These are phyloP conservation scores for Cairina moschata DNA, from an alignment of 2,113 vertebrate genomes.

Conservation along the genomic window DNA sequence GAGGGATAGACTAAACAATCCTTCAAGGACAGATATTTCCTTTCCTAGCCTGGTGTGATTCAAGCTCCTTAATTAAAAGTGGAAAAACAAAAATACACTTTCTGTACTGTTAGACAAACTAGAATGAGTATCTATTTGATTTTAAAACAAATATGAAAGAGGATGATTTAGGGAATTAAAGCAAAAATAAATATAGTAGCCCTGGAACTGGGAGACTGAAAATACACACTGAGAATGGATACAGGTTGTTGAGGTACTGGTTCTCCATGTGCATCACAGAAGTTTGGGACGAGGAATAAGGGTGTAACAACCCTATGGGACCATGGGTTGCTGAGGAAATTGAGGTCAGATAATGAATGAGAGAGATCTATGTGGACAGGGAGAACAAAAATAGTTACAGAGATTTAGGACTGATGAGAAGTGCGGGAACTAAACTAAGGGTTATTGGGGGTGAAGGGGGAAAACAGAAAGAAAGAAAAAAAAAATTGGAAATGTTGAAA, in stretches of 20 bases:
- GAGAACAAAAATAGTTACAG: fast-evolving
- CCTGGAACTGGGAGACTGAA: not conserved
- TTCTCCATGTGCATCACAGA: not conserved
- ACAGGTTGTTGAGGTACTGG: not conserved
- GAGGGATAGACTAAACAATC: not conserved
- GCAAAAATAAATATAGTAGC: not conserved
- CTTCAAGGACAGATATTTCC: not conserved
- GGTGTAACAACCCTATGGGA: not conserved
- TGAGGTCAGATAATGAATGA: not conserved
- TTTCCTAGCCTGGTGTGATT: not conserved
- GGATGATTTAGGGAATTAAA: not conserved
- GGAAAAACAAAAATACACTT: not conserved
- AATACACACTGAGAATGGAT: not conserved
- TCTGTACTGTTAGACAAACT: not conserved
- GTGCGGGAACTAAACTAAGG: not conserved
- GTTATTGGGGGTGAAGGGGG: not conserved
- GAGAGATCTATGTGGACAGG: not conserved
- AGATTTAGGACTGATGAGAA: not conserved
- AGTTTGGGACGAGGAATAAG: not conserved
- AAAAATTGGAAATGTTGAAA: not conserved
- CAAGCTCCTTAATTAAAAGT: not conserved
- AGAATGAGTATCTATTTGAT: not conserved
- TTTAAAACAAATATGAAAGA: not conserved
- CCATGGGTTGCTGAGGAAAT: fast-evolving
- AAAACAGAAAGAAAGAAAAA: not conserved